Base-by-base conservation (phyloP, 2,797 vertebrate genomes). In the Danionella dracula region DNA sequence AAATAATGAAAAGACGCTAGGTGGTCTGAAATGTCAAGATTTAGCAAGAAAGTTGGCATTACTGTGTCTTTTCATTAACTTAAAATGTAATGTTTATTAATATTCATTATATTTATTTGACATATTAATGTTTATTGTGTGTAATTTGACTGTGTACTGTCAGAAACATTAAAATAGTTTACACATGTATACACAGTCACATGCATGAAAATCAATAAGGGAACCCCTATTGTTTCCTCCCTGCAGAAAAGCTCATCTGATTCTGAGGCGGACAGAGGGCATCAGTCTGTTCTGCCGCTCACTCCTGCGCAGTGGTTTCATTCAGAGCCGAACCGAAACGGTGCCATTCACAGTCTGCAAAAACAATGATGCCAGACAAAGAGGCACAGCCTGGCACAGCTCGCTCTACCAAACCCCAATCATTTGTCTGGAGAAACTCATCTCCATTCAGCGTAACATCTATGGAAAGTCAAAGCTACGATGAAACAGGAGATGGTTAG, bases 311-410 rank as follows among this genome's bases (percentile, higher is more conserved):
- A 97, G 95, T 46, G 86, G 90, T 72, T 92, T 95, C 82, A 97
- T 99, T 83, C 95, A 98, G 89, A 95, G 93, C 81, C 94, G 93
- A n/a, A 93, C 92, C 0, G 96, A 98, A 84, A 93, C 91, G 69
- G 87, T 94, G 84, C 91, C 94, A 9, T 97, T 97, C 46, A 81
- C 96, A 70, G 88, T 90, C 85, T 99, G 96, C 73, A 90, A 90
- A 67, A 92, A 89, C 0, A 95, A 97, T 32, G 94, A 95, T 35
- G 81, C 82, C 0, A 89, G 92, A 55, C 87, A 91, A 0, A 84
- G 89, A 0, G 88, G 89, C 35, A 83, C 86, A 79, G 84, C 87
- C 66, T 93, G 93, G 92, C 94, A 93, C 41, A 84, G 88, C 80
- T 90, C 95, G 69, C 87, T 99, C 65, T 94, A 93, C 46, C 93